Percentiles rank a stretch among this genome's conserved stretches.
Conservation (phyloP, 2,113 vertebrate genomes). For the Cariama cristata region DNA sequence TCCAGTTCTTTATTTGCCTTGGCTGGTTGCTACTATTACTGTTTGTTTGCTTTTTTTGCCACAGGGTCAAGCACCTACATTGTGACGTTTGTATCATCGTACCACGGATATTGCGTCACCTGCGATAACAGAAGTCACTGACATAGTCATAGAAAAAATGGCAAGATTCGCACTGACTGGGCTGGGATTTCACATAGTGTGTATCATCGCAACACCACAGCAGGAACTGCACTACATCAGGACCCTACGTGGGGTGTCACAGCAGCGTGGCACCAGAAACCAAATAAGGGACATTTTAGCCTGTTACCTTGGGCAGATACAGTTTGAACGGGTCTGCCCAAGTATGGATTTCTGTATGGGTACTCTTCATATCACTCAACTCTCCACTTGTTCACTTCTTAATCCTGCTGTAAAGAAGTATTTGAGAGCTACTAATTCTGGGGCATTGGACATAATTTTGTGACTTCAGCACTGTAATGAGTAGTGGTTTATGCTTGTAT, state of each 20-base stretch:
- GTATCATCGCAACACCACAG: not conserved
- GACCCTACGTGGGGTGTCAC: not conserved
- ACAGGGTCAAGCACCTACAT: not conserved
- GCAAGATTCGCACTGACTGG: not conserved
- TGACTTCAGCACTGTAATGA: not conserved
- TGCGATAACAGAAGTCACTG: not conserved
- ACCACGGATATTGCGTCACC: constrained; percentile 6
- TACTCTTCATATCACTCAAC: accelerated
- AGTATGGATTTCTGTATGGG: not conserved
- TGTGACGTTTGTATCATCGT: not conserved
- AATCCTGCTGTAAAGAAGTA: not conserved
- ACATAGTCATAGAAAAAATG: not conserved
- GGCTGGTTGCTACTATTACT: not conserved
- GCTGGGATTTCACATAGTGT: not conserved
- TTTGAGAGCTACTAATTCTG: not conserved
- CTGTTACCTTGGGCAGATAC: not conserved
- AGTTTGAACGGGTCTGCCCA: not conserved
- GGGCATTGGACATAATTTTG: not conserved
- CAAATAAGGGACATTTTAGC: not conserved
- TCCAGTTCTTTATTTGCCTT: constrained; percentile 22
- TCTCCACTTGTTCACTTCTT: not conserved
- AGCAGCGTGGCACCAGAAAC: not conserved
- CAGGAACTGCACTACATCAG: not conserved
- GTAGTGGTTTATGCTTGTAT: not conserved
- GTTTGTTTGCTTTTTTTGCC: not conserved